Evolutionary conservation across 2,888 invertebrate genomes (phyloP).

Genomic region (Diadromus collaris): DNA sequence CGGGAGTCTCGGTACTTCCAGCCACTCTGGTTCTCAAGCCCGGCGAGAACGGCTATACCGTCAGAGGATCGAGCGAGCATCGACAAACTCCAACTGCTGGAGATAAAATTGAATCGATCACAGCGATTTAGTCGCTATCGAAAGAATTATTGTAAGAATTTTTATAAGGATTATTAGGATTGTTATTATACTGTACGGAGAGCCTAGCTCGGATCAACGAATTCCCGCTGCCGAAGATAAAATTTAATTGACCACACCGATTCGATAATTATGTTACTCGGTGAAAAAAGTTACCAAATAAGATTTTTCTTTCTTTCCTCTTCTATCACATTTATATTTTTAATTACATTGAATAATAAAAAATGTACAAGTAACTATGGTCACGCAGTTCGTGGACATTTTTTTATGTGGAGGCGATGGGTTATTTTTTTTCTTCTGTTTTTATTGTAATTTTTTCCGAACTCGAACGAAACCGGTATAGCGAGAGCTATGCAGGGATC

Average conservation of each 20-base stretch:
- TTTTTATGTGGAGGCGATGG: conserved; percentile 16
- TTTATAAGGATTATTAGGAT: too few relatives aligned
- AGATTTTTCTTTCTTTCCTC: background rate
- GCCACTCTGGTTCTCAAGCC: conserved; percentile 69
- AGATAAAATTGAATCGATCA: background rate
- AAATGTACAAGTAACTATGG: conserved; percentile 54
- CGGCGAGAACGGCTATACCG: conserved; percentile 65
- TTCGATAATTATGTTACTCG: background rate
- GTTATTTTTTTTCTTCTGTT: conserved; percentile 23
- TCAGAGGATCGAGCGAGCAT: conserved; percentile 53
- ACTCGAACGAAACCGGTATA: conserved; percentile 12
- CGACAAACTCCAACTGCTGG: background rate
- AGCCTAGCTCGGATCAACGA: conserved; percentile 10
- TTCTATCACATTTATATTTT: conserved; percentile 48
- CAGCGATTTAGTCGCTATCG: background rate
- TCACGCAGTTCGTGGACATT: conserved; percentile 28
- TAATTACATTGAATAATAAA: conserved; percentile 56
- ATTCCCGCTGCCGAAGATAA: background rate
- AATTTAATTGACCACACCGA: background rate
- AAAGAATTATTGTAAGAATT: background rate
- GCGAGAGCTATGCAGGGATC: conserved; percentile 9
- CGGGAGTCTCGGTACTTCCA: conserved; percentile 64
- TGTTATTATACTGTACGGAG: conserved; percentile 11
- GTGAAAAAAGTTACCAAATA: background rate
- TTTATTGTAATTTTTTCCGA: background rate